These are phyloP conservation scores for Pipistrellus pygmaeus DNA, from an alignment of 2,797 vertebrate genomes.

Conservation along the genomic window DNA sequence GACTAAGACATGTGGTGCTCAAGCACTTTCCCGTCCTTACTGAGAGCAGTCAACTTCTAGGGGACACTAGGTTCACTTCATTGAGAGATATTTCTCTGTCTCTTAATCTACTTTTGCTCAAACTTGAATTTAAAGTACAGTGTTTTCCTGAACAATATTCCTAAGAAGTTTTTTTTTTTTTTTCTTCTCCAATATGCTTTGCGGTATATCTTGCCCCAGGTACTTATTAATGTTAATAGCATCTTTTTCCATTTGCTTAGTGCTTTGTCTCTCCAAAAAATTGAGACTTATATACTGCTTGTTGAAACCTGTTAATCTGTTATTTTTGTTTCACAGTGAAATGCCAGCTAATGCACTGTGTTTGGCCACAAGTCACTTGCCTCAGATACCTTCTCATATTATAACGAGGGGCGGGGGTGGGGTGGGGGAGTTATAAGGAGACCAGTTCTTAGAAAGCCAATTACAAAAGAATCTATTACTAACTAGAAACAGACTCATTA, in stretches of 20 bases:
- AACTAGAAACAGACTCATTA: conserved; percentile 66
- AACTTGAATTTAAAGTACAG: background rate
- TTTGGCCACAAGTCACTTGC: background rate
- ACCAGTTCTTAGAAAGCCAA: conserved; percentile 36
- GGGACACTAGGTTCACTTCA: background rate
- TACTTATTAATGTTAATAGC: background rate
- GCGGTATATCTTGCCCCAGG: background rate
- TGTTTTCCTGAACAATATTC: conserved; percentile 14
- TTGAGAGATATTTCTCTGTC: background rate
- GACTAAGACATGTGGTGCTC: background rate
- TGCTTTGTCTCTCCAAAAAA: background rate
- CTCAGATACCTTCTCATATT: background rate
- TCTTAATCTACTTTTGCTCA: background rate
- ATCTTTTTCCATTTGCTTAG: background rate
- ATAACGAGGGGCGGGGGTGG: background rate
- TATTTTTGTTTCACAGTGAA: conserved; percentile 38
- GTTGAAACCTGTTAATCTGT: background rate
- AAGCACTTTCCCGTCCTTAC: background rate
- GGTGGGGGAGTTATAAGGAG: background rate
- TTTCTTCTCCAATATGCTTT: background rate
- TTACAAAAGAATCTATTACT: conserved; percentile 56
- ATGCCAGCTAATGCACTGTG: background rate
- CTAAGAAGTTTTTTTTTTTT: background rate
- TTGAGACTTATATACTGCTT: background rate
- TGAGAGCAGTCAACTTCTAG: background rate